Evolutionary conservation across 2,113 vertebrate genomes (phyloP).

Genomic region (Acrocephalus kingi): DNA sequence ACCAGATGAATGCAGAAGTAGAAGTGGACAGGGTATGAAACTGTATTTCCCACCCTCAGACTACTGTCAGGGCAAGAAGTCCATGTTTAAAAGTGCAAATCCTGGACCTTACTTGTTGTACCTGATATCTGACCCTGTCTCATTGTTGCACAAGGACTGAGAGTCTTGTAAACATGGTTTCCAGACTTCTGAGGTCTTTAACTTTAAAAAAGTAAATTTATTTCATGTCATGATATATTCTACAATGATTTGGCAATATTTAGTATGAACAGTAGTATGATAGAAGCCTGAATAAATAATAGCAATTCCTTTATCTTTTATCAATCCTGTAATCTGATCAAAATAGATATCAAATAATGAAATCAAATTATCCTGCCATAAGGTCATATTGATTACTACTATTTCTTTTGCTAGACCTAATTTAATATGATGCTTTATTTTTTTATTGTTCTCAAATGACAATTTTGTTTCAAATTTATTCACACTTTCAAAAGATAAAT

Average conservation of each 20-base stretch:
- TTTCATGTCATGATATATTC: background rate
- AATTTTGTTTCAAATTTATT: background rate
- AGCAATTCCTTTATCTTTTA: background rate
- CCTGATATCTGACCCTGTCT: background rate
- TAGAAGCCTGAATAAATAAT: background rate
- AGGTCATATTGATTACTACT: background rate
- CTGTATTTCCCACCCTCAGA: background rate
- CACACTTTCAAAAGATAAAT: background rate
- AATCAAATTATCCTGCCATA: background rate
- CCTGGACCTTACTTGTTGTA: background rate
- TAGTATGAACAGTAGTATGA: background rate
- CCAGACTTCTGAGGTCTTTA: background rate
- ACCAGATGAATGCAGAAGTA: background rate
- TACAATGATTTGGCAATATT: background rate
- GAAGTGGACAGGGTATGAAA: background rate
- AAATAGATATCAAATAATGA: background rate
- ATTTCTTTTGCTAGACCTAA: background rate
- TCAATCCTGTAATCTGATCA: background rate
- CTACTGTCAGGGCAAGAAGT: background rate
- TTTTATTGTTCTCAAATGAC: background rate
- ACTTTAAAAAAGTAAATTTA: background rate
- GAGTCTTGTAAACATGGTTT: fast-evolving
- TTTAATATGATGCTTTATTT: background rate
- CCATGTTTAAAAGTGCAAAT: background rate
- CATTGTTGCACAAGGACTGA: background rate